Conservation (phyloP, 1,140 invertebrate species). For the Drosophila guanche region DNA sequence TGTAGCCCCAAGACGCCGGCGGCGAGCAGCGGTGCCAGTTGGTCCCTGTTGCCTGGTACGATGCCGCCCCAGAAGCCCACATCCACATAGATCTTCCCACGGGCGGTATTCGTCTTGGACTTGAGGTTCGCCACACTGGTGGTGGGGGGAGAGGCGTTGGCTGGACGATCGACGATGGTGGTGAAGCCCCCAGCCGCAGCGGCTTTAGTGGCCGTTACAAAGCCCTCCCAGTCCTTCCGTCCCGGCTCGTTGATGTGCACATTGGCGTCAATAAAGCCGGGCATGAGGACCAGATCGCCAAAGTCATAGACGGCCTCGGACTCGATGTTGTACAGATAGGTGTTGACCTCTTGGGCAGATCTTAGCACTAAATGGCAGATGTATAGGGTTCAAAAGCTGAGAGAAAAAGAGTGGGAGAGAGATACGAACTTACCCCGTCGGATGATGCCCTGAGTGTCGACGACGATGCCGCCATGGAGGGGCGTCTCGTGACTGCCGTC, state of each 20-base stretch:
- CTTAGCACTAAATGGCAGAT: slow-evolving; percentile 43
- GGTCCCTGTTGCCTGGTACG: slow-evolving; percentile 85
- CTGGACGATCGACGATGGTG: slow-evolving; percentile 89
- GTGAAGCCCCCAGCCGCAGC: slow-evolving; percentile 90
- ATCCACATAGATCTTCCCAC: slow-evolving; percentile 87
- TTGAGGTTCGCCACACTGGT: slow-evolving; percentile 86
- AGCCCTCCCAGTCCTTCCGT: slow-evolving; percentile 89
- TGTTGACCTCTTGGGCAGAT: slow-evolving; percentile 73
- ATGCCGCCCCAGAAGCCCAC: slow-evolving; percentile 91
- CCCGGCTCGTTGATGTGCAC: slow-evolving; percentile 95
- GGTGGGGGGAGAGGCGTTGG: slow-evolving; percentile 89
- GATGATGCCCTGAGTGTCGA: slow-evolving; percentile 76
- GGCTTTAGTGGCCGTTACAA: slow-evolving; percentile 87
- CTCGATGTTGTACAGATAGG: slow-evolving; percentile 75
- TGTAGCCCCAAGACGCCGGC: slow-evolving; percentile 90
- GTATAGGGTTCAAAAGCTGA: not conserved
- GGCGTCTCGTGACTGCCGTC: slow-evolving; percentile 45
- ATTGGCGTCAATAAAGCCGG: slow-evolving; percentile 94
- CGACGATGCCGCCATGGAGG: slow-evolving; percentile 76
- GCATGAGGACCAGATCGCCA: slow-evolving; percentile 87
- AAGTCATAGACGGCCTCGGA: slow-evolving; percentile 85
- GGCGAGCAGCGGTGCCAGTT: slow-evolving; percentile 86
- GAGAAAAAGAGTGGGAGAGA: not conserved
- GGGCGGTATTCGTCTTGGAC: slow-evolving; percentile 86
- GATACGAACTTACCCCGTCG: slow-evolving; percentile 36